phyloP scores from a whole-genome alignment of 2,797 vertebrate genomes.

The Botia almorhae region DNA sequence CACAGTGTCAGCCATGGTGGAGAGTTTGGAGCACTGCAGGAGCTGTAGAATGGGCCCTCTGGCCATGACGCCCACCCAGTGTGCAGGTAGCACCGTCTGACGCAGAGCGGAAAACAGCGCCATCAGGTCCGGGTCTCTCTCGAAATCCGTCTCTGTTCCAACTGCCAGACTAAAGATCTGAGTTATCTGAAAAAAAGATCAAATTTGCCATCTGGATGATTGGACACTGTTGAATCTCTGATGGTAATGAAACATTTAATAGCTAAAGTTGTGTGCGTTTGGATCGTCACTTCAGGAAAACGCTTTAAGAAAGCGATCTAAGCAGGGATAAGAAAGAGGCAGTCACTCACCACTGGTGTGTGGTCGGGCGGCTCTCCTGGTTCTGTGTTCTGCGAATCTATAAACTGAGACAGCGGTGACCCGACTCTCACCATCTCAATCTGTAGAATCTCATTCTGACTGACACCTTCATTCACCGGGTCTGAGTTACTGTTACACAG shows the following conservation, averaged over 20 bases:
- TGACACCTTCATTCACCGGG: background rate
- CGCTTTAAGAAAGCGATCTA: no score
- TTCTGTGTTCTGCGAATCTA: background rate
- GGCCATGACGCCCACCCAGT: constrained; percentile 67
- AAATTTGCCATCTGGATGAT: no score
- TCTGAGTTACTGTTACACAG: background rate
- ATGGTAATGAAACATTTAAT: no score
- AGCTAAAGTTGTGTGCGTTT: no score
- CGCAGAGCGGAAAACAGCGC: constrained; percentile 57
- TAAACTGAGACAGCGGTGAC: constrained; percentile 17
- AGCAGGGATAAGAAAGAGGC: no score
- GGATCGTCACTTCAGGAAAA: no score
- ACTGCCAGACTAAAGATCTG: constrained; percentile 55
- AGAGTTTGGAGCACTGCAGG: constrained; percentile 68
- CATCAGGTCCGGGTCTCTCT: constrained; percentile 53
- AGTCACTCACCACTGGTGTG: constrained; percentile 56
- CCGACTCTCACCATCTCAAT: constrained; percentile 51
- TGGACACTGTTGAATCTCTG: no score
- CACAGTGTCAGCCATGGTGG: constrained; percentile 66
- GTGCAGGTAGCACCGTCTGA: constrained; percentile 54
- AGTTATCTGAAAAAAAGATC: constrained; percentile 38
- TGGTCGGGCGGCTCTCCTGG: background rate
- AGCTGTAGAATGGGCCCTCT: constrained; percentile 65
- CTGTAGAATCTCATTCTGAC: constrained; percentile 49
- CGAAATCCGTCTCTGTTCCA: constrained; percentile 19